Percentiles rank a stretch among this genome's conserved stretches.
Evolutionary conservation across 2,113 vertebrate species (phyloP).

Genomic region (Cranoglanis bouderius): DNA sequence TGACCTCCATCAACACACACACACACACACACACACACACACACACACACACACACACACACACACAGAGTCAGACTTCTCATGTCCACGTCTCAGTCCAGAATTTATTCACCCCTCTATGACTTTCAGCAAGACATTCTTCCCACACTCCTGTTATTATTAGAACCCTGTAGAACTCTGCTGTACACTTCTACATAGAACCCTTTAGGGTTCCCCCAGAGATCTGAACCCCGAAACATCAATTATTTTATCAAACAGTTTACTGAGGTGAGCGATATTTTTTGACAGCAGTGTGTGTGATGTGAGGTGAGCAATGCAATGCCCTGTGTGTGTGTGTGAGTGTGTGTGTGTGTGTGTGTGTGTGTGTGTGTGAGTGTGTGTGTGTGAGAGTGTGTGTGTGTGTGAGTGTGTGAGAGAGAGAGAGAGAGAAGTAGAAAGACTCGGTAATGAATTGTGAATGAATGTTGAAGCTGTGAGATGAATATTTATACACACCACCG

Average conservation of each 20-base stretch:
- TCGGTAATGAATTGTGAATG: constrained; percentile 3
- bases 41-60: constrained; percentile 77
- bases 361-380: not conserved
- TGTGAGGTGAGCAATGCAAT: not conserved
- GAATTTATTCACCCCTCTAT: too few relatives aligned
- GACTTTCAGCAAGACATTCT: too few relatives aligned
- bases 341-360: not conserved
- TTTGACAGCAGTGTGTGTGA: not conserved
- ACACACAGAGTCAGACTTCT: too few relatives aligned
- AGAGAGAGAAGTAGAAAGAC: not conserved
- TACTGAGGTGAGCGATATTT: not conserved
- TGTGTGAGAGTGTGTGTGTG: too few relatives aligned
- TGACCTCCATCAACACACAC: constrained; percentile 89
- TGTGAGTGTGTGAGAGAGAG: not conserved
- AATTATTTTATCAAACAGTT: not conserved
- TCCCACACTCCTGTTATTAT: too few relatives aligned
- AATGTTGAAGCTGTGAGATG: not conserved
- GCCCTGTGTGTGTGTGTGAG: not conserved
- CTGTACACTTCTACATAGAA: too few relatives aligned
- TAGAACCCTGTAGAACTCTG: too few relatives aligned
- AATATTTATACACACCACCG: not conserved
- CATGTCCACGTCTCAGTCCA: too few relatives aligned
- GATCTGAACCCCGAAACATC: too few relatives aligned
- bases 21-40: too few relatives aligned
- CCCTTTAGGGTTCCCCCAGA: too few relatives aligned